Evolutionary conservation across 2,113 vertebrate genomes (phyloP).

Genomic region (Leptocoma aspasia): DNA sequence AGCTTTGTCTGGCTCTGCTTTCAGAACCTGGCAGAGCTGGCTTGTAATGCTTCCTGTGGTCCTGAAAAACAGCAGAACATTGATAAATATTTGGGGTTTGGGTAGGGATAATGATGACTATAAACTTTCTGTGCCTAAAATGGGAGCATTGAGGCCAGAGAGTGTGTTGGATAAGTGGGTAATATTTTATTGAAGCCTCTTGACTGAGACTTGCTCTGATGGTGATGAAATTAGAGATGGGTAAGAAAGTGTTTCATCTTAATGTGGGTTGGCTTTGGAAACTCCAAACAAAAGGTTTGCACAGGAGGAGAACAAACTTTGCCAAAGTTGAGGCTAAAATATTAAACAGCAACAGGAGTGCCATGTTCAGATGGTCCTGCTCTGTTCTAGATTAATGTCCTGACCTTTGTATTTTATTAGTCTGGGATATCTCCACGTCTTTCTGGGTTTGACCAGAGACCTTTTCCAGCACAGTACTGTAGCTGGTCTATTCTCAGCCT

Average conservation of each 20-base stretch:
- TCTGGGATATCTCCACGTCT: background rate
- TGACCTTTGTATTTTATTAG: slow-evolving; percentile 1
- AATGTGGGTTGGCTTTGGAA: background rate
- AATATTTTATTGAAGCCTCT: background rate
- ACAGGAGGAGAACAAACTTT: background rate
- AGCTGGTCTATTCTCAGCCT: slow-evolving; percentile 14
- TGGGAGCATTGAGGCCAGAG: background rate
- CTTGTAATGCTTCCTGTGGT: background rate
- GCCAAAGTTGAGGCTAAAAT: background rate
- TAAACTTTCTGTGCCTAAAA: background rate
- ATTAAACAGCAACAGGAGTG: background rate
- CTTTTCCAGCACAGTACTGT: background rate
- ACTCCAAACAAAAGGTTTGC: background rate
- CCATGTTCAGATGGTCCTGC: background rate
- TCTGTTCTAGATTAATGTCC: background rate
- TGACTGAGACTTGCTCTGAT: background rate
- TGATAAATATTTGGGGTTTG: background rate
- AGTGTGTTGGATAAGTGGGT: background rate
- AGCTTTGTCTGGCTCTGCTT: background rate
- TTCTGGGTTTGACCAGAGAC: background rate
- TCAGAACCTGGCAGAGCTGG: background rate
- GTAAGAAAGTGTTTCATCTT: background rate
- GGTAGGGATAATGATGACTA: background rate
- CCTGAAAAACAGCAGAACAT: background rate
- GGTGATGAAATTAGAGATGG: background rate